Base-by-base conservation (phyloP, 2,888 invertebrate genomes). In the Homarus gammarus region DNA sequence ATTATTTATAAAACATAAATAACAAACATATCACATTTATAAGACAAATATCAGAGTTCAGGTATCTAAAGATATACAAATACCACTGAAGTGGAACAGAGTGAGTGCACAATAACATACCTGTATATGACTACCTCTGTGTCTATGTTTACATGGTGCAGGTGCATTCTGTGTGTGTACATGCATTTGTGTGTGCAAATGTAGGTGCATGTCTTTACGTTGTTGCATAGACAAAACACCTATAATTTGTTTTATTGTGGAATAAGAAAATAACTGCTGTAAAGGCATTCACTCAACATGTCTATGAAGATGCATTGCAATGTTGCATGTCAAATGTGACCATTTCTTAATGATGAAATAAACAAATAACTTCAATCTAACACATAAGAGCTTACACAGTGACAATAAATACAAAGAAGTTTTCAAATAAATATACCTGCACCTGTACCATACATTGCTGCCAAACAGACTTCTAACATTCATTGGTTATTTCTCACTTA, bases 71-170 rank as follows among this genome's bases (percentile, higher is more conserved):
- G n/a, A n/a, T n/a, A n/a, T n/a, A n/a, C n/a, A n/a, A n/a, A n/a
- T n/a, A n/a, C n/a, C n/a, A n/a, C n/a, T n/a, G n/a, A n/a, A n/a
- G n/a, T n/a, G n/a, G n/a, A n/a, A n/a, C n/a, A n/a, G n/a, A n/a
- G n/a, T n/a, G n/a, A n/a, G n/a, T n/a, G n/a, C n/a, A n/a, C n/a
- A n/a, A n/a, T n/a, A n/a, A n/a, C n/a, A n/a, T n/a, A n/a, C n/a
- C n/a, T n/a, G n/a, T n/a, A n/a, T n/a, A n/a, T n/a, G n/a, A n/a
- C n/a, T n/a, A n/a, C n/a, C n/a, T n/a, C n/a, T n/a, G 49, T 38
- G n/a, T 49, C 10, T 77, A 49, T 49, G 27, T 77, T n/a, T n/a
- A n/a, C n/a, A n/a, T 49, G 44, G 49, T 77, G 27, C 49, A n/a
- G 44, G 27, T 77, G 15, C 49, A 77, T n/a, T n/a, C 10, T n/a